Percentiles rank a stretch among this genome's conserved stretches.
These are phyloP conservation scores for Mythimna lalbum DNA, from an alignment of 2,888 invertebrate genomes.

Conservation along the genomic window DNA sequence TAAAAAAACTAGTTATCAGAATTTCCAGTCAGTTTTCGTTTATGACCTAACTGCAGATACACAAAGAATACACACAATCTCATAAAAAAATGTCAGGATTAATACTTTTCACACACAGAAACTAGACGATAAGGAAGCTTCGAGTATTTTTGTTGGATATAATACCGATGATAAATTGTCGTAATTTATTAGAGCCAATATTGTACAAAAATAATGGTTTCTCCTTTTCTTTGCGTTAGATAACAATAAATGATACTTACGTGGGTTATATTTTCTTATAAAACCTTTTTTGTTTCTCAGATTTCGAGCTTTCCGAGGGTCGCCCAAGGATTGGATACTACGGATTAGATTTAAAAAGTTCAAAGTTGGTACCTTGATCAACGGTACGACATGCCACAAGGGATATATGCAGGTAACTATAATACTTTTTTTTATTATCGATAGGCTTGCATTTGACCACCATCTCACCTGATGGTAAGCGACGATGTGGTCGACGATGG, in stretches of 20 bases:
- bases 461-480: too few relatives aligned
- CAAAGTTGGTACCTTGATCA: conserved; percentile 96
- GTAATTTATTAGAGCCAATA: conserved; percentile 55
- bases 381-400: conserved; percentile 96
- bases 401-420: conserved; percentile 95
- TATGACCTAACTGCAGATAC: neutral
- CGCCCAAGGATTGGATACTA: conserved; percentile 97
- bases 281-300: conserved; percentile 79
- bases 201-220: conserved; percentile 41
- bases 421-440: too few relatives aligned
- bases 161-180: conserved; percentile 53
- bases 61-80: neutral
- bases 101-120: conserved; percentile 31
- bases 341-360: conserved; percentile 97
- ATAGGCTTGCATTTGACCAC: too few relatives aligned
- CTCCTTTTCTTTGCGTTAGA: conserved; percentile 29
- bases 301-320: conserved; percentile 96
- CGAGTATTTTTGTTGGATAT: conserved; percentile 38
- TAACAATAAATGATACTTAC: conserved; percentile 33
- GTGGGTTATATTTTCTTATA: conserved; percentile 1
- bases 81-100: conserved; percentile 32
- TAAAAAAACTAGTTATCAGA: neutral
- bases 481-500: too few relatives aligned
- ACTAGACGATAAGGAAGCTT: conserved; percentile 49
- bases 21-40: neutral